Evolutionary conservation across 2,113 vertebrate genomes (phyloP).

Genomic region (Cyanoramphus novaezelandiae): DNA sequence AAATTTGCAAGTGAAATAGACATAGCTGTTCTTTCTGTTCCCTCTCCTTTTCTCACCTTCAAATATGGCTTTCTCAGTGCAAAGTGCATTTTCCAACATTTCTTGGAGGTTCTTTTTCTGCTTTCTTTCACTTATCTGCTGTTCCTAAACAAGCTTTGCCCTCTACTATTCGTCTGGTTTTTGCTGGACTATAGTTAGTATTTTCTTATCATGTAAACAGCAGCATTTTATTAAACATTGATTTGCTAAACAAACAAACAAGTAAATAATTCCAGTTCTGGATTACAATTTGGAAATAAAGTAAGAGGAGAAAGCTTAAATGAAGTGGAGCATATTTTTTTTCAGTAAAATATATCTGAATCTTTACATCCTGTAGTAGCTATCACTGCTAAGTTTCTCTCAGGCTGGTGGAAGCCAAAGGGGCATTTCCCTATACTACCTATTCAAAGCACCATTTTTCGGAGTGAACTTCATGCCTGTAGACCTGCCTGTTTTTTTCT

Average conservation of each 20-base stretch:
- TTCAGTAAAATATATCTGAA: not conserved
- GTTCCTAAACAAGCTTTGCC: not conserved
- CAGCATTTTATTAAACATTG: not conserved
- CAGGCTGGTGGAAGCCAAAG: not conserved
- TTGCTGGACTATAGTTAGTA: not conserved
- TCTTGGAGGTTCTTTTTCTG: not conserved
- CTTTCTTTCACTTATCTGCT: not conserved
- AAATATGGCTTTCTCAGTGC: not conserved
- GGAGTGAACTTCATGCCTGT: not conserved
- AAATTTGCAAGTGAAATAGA: not conserved
- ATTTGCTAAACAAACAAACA: not conserved
- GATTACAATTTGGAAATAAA: not conserved
- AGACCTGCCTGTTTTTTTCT: not conserved
- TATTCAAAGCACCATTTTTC: not conserved
- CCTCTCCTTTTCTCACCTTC: not conserved
- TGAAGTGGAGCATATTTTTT: not conserved
- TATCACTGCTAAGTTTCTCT: not conserved
- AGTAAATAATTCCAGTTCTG: not conserved
- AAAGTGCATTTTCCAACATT: not conserved
- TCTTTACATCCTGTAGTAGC: not conserved
- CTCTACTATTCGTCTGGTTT: not conserved
- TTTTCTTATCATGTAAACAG: not conserved
- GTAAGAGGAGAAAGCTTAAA: not conserved
- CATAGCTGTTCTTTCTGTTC: not conserved
- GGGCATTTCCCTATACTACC: not conserved